A percentile compares a stretch with the other conserved stretches of the same genome.
These are phyloP conservation scores for Dendroctonus valens DNA, from an alignment of 1,140 invertebrate genomes.

Conservation along the genomic window DNA sequence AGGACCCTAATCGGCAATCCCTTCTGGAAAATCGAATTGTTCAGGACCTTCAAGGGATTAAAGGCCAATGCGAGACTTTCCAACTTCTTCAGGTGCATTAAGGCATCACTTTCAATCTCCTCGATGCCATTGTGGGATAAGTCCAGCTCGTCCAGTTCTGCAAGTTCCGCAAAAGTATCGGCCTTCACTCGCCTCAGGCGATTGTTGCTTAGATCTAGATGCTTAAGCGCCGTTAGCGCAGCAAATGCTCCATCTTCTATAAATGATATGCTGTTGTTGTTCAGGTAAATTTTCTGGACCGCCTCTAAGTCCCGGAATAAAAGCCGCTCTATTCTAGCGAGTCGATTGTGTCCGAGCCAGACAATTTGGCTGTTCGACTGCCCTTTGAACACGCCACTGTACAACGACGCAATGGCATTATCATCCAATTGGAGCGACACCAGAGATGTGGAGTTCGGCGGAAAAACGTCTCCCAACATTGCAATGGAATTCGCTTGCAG, in stretches of 20 bases:
- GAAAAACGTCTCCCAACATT: constrained; percentile 78
- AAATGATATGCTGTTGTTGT: constrained; percentile 75
- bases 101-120: constrained; percentile 58
- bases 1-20: constrained; percentile 58
- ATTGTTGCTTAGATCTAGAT: constrained; percentile 77
- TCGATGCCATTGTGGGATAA: constrained; percentile 60
- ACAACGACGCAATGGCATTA: constrained; percentile 74
- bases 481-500: constrained; percentile 78
- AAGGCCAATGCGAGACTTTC: constrained; percentile 62
- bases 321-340: constrained; percentile 68
- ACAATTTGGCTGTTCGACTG: constrained; percentile 81
- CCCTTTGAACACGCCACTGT: constrained; percentile 74
- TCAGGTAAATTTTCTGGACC: constrained; percentile 77
- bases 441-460: constrained; percentile 68
- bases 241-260: constrained; percentile 80
- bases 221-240: constrained; percentile 71
- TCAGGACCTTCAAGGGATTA: constrained; percentile 58
- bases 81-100: constrained; percentile 61
- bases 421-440: constrained; percentile 83
- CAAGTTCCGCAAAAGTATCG: constrained; percentile 67
- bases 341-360: constrained; percentile 80
- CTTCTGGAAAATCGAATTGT: constrained; percentile 62
- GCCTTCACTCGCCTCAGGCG: constrained; percentile 63
- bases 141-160: constrained; percentile 66
- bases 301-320: constrained; percentile 73